phyloP scores from a whole-genome alignment of 2,113 vertebrate species.

The Notiomystis cincta region DNA sequence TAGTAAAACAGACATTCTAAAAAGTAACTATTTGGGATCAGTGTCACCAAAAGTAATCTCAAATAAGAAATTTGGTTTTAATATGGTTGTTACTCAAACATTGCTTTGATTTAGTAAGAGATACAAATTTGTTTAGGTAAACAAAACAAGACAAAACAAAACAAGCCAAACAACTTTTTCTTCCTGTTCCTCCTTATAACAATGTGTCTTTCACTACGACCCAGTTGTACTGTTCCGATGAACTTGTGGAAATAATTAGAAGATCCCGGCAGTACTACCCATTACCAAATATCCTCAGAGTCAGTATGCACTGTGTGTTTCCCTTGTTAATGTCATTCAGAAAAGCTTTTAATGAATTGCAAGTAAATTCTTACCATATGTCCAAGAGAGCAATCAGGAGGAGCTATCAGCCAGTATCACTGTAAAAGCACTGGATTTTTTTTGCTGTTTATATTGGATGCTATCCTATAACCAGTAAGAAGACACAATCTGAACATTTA shows the following conservation, averaged over 20 bases:
- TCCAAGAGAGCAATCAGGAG: not conserved
- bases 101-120: not conserved
- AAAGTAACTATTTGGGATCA: not conserved
- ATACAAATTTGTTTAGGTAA: not conserved
- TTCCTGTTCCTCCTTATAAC: not conserved
- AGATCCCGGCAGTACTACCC: not conserved
- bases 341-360: slow-evolving; percentile 3
- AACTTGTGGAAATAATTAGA: slow-evolving; percentile 24
- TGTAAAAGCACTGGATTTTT: not conserved
- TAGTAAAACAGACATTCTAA: not conserved
- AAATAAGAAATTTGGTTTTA: not conserved
- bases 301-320: not conserved
- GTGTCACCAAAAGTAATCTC: not conserved
- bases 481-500: not conserved
- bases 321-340: not conserved
- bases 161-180: not conserved
- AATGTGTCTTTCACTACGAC: not conserved
- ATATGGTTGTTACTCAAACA: not conserved
- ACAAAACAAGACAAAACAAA: not conserved
- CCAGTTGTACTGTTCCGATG: not conserved
- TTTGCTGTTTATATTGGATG: not conserved
- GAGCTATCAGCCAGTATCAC: not conserved
- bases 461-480: not conserved
- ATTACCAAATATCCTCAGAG: not conserved
- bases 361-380: slow-evolving; percentile 19